Conservation (phyloP, 2,888 invertebrate species). For the Taenaris catops region DNA sequence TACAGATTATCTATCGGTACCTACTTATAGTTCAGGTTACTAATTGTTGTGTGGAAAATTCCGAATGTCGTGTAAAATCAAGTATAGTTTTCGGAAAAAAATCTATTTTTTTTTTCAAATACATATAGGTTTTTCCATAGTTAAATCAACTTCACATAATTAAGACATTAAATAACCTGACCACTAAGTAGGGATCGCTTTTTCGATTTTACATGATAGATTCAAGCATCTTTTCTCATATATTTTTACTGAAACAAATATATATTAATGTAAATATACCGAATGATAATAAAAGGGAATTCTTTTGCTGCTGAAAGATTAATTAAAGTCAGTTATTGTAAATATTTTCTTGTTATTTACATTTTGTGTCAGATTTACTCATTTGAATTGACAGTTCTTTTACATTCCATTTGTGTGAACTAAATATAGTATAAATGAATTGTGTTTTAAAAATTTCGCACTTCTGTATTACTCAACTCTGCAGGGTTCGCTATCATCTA, state of each 20-base stretch:
- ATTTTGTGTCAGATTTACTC: neutral
- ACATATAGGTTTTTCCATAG: too few species aligned
- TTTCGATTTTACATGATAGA: too few species aligned
- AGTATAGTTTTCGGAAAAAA: neutral
- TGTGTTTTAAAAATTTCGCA: too few species aligned
- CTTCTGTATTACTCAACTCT: too few species aligned
- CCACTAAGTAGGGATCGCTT: too few species aligned
- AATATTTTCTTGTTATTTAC: neutral
- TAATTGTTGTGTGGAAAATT: neutral
- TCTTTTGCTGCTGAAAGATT: neutral
- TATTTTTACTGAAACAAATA: neutral
- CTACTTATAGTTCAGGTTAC: neutral
- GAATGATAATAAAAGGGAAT: neutral
- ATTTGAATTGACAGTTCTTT: neutral
- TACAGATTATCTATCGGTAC: slow-evolving; percentile 2
- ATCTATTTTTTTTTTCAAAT: too few species aligned
- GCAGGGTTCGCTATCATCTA: too few species aligned
- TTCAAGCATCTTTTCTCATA: neutral
- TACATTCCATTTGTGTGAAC: slow-evolving; percentile 11
- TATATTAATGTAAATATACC: neutral
- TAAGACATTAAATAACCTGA: too few species aligned
- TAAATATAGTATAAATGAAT: too few species aligned
- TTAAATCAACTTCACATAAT: too few species aligned
- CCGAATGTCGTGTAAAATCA: neutral
- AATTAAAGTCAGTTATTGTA: neutral